Evolutionary conservation across 2,797 vertebrate species (phyloP).

Genomic region (Betta splendens): DNA sequence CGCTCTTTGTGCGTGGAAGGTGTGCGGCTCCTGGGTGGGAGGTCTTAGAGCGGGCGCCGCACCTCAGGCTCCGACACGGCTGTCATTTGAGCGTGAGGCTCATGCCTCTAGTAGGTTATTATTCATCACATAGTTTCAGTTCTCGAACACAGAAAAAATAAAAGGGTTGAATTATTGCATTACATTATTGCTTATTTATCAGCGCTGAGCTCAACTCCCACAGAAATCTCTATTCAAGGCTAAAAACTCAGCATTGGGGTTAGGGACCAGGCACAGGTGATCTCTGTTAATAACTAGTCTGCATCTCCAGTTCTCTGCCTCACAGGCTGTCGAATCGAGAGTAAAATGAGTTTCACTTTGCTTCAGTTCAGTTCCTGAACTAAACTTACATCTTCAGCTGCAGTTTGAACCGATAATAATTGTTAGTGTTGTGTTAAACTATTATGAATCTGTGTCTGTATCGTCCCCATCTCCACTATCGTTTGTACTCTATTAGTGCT

Average conservation of each 20-base stretch:
- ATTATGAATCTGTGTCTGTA: background rate
- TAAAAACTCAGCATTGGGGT: slow-evolving; percentile 7
- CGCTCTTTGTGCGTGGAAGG: slow-evolving; percentile 30
- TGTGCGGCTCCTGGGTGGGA: slow-evolving; percentile 37
- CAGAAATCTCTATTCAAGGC: slow-evolving; percentile 19
- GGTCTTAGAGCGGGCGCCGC: slow-evolving; percentile 60
- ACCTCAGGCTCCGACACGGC: slow-evolving; percentile 5
- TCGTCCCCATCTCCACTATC: background rate
- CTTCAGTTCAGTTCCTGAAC: background rate
- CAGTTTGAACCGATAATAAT: no score
- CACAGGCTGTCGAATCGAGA: no score
- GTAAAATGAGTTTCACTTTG: no score
- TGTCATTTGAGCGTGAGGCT: slow-evolving; percentile 37
- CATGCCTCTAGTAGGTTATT: slow-evolving; percentile 5
- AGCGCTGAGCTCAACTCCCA: slow-evolving; percentile 1
- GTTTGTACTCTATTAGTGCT: background rate
- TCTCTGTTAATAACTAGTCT: slow-evolving; percentile 15
- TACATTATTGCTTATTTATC: slow-evolving; percentile 16
- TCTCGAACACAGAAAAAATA: background rate
- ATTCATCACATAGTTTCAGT: slow-evolving; percentile 7
- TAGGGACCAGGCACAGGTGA: slow-evolving; percentile 8
- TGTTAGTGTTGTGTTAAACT: no score
- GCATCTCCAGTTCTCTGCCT: slow-evolving; percentile 10
- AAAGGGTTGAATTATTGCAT: slow-evolving; percentile 34
- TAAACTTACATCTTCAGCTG: no score